phyloP scores from a whole-genome alignment of 2,113 vertebrate species.

The Gadus macrocephalus region DNA sequence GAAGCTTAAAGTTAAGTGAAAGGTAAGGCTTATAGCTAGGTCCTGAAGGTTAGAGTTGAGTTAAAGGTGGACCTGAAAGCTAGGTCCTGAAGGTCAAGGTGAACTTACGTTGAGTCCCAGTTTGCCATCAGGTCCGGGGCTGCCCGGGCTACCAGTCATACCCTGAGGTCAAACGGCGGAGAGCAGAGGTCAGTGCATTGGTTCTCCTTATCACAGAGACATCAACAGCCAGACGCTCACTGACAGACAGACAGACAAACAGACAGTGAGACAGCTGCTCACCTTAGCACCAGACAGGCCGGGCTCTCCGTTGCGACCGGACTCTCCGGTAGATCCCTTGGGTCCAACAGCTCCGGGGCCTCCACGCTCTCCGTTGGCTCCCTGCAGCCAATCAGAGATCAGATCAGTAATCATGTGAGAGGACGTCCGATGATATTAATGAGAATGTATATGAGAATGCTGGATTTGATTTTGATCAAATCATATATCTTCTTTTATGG shows the following conservation, averaged over 20 bases:
- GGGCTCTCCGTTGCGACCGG: constrained; percentile 90
- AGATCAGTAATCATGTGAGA: too few relatives aligned
- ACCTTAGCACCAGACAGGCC: constrained; percentile 96
- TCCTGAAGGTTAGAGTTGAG: too few relatives aligned
- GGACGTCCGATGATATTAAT: too few relatives aligned
- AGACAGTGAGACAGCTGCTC: constrained; percentile 36
- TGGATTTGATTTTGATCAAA: too few relatives aligned
- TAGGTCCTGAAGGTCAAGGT: background rate
- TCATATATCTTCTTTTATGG: too few relatives aligned
- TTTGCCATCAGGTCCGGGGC: constrained; percentile 95
- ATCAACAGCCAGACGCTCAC: background rate
- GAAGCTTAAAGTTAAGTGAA: too few relatives aligned
- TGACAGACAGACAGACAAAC: background rate
- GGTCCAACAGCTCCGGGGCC: constrained; percentile 80
- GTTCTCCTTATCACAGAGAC: background rate
- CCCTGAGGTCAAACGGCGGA: constrained; percentile 67
- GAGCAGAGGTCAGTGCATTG: constrained; percentile 17
- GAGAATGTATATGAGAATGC: too few relatives aligned
- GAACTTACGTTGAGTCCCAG: constrained; percentile 85
- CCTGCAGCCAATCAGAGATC: constrained; percentile 62
- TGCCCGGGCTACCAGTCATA: constrained; percentile 97
- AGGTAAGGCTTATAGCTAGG: too few relatives aligned
- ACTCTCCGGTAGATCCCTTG: constrained; percentile 91
- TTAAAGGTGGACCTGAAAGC: background rate
- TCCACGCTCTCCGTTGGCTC: constrained; percentile 88